Evolutionary conservation across 2,797 vertebrate genomes (phyloP).

Genomic region (Onychomys leucogaster): DNA sequence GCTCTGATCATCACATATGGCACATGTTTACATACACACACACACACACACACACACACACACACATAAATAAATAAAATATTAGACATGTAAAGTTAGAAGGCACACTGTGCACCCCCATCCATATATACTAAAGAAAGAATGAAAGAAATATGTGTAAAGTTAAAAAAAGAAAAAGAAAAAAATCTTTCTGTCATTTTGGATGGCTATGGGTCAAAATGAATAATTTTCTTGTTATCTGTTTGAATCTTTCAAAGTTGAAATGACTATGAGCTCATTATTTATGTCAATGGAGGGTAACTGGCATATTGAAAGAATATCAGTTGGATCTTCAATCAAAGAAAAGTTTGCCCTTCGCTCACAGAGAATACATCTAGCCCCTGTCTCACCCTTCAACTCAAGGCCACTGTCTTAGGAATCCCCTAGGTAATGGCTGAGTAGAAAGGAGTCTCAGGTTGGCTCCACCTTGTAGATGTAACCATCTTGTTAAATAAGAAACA

Average conservation of each 20-base stretch:
- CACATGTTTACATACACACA: background rate
- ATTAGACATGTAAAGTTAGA: background rate
- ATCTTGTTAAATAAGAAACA: no score
- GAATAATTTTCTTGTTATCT: background rate
- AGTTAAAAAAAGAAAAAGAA: background rate
- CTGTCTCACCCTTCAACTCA: background rate
- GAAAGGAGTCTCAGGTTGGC: background rate
- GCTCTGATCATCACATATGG: background rate
- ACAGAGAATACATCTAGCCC: background rate
- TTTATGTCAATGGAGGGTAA: background rate
- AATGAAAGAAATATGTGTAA: background rate
- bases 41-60: no score
- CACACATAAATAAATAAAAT: background rate
- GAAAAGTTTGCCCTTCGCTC: background rate
- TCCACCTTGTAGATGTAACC: no score
- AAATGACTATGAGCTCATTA: background rate
- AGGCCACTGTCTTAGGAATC: background rate
- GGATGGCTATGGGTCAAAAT: conserved; percentile 17
- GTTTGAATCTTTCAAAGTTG: background rate
- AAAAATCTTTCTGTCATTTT: background rate
- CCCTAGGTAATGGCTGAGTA: background rate
- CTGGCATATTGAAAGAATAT: background rate
- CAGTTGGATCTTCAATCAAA: background rate
- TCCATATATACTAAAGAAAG: background rate
- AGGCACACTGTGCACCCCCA: no score